These are phyloP conservation scores for Prunella fulvescens DNA, from an alignment of 2,113 vertebrate species.

Conservation along the genomic window DNA sequence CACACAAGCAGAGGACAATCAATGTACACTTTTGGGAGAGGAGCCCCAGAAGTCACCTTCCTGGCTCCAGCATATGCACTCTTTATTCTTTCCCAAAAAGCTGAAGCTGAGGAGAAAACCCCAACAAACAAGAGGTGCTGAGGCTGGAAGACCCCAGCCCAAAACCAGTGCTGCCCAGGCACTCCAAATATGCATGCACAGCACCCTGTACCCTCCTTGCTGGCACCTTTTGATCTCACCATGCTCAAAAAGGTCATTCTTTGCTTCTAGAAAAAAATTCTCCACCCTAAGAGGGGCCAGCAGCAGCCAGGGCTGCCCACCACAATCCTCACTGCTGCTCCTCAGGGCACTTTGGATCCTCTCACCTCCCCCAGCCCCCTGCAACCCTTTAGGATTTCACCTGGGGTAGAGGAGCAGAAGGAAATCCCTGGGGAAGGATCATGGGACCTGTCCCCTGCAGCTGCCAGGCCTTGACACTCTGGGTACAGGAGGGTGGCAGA, in stretches of 20 bases:
- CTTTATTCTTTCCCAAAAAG: background rate
- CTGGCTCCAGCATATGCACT: background rate
- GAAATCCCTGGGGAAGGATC: background rate
- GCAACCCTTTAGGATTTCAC: background rate
- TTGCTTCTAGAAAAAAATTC: background rate
- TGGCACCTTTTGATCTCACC: background rate
- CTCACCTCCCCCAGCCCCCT: background rate
- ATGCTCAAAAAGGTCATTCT: background rate
- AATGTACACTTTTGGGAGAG: background rate
- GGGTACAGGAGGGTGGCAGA: background rate
- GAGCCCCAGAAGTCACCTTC: background rate
- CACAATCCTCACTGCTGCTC: background rate
- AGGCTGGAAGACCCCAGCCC: background rate
- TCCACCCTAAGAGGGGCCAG: background rate
- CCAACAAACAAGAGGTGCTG: background rate
- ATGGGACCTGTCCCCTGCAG: fast-evolving
- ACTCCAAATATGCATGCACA: background rate
- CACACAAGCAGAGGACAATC: background rate
- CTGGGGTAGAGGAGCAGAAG: background rate
- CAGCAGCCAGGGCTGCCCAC: background rate
- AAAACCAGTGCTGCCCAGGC: background rate
- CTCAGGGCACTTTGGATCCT: fast-evolving
- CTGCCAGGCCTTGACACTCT: background rate
- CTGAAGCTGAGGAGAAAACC: background rate
- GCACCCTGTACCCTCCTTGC: background rate